These are phyloP conservation scores for Neoarius graeffei DNA, from an alignment of 2,113 vertebrate species.

Conservation along the genomic window DNA sequence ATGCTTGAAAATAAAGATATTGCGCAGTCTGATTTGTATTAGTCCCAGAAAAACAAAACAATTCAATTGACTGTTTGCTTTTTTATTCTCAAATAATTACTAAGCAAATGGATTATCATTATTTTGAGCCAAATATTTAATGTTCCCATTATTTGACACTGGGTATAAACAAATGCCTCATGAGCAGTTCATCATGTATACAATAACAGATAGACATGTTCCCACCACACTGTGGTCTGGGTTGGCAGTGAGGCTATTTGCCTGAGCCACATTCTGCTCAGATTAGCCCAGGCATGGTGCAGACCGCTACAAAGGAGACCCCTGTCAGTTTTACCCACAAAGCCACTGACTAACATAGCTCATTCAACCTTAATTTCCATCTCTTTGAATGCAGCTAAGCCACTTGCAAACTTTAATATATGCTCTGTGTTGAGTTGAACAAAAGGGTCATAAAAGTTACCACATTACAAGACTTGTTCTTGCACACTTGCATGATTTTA, in stretches of 20 bases:
- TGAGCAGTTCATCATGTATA: slow-evolving; percentile 67
- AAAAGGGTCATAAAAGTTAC: background rate
- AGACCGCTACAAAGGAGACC: slow-evolving; percentile 31
- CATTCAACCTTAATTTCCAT: slow-evolving; percentile 29
- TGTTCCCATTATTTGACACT: slow-evolving; percentile 76
- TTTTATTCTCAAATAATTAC: slow-evolving; percentile 63
- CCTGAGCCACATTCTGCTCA: slow-evolving; percentile 59
- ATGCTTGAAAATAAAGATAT: slow-evolving; percentile 60
- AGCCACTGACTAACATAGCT: slow-evolving; percentile 14
- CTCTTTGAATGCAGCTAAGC: background rate
- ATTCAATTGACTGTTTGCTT: slow-evolving; percentile 65
- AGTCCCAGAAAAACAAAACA: slow-evolving; percentile 57
- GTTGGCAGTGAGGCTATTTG: slow-evolving; percentile 54
- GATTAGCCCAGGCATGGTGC: slow-evolving; percentile 44
- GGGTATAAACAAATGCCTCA: slow-evolving; percentile 76
- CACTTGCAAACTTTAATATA: slow-evolving; percentile 13
- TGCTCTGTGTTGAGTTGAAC: background rate
- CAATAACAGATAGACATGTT: slow-evolving; percentile 74
- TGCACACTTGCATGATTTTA: slow-evolving; percentile 8
- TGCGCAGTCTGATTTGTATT: slow-evolving; percentile 62
- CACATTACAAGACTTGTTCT: slow-evolving; percentile 1
- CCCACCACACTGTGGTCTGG: slow-evolving; percentile 71
- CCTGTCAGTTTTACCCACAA: slow-evolving; percentile 15
- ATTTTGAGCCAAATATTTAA: slow-evolving; percentile 78
- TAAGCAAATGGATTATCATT: slow-evolving; percentile 74